Base-by-base conservation (phyloP, 2,113 vertebrate genomes). In the Chamaetylas fuelleborni region DNA sequence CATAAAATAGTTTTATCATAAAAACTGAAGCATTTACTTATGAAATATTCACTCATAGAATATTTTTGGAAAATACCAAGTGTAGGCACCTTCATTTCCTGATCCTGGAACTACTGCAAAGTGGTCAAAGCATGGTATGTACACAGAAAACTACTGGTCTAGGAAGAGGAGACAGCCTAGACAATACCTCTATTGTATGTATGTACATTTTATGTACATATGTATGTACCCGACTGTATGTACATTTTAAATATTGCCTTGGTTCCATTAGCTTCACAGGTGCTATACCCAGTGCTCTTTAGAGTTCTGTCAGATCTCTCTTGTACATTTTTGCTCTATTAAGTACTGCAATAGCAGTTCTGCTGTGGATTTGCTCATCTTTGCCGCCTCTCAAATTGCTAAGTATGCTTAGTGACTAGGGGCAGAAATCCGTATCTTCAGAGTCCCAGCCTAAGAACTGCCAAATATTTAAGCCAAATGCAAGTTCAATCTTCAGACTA, bases 101-200 rank as follows among this genome's bases (percentile, higher is more conserved):
- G 48, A 48, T 69, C 13, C 28, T 82, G n/a, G 6, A 71, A 72
- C 38, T 71, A 28, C 28, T 69, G 19, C 13, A 60, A 26, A 62
- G 22, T 43, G 10, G 7, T 57, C 3, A 10, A 72, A 80, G 18
- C 34, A 66, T 0, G 0, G 6, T 48, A 45, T 40, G 45, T 38
- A 19, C 7, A 50, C 7, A 60, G 16, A 40, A 72, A 42, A 54
- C 5, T 53, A n/a, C 29, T 31, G 18, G 19, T 38, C 18, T 65
- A 69, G 58, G 25, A 77, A 45, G 16, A 74, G 16, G 12, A 90
- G 43, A 12, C 24, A n/a, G 10, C 20, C 40, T 45, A 50, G 34
- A 12, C 24, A 61, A 13, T 60, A n/a, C 69, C 13, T 45, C 17
- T 62, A 2, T 12, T n/a, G 5, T 42, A 70, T 69, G 4, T 40